Conservation (phyloP, 2,888 invertebrate genomes). For the Synanthedon tipuliformis region DNA sequence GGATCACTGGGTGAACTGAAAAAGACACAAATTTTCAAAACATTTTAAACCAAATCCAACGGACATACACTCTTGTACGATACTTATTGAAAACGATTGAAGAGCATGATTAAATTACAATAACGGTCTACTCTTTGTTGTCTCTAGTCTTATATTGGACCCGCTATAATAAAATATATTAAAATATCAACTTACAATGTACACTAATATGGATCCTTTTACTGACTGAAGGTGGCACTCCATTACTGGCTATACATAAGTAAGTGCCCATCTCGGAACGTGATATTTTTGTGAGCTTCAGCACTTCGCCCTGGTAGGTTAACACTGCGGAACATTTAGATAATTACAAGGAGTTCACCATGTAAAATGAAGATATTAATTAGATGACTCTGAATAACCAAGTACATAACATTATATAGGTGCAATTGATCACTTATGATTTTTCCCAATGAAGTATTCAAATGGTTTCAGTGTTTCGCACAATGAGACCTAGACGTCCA, state of each 20-base stretch:
- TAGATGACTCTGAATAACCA: too few species aligned
- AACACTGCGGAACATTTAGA: constrained; percentile 65
- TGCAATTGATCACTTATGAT: not conserved
- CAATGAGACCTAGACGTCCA: constrained; percentile 59
- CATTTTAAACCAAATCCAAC: not conserved
- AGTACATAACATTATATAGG: not conserved
- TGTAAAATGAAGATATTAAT: too few species aligned
- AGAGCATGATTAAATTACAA: too few species aligned
- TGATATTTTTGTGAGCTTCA: constrained; percentile 85
- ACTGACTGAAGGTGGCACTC: constrained; percentile 89
- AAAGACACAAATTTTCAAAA: constrained; percentile 4
- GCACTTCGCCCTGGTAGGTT: constrained; percentile 82
- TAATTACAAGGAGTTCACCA: constrained; percentile 3
- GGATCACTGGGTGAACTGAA: constrained; percentile 88
- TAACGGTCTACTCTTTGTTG: not conserved
- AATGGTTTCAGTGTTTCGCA: constrained; percentile 20
- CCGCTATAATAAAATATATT: not conserved
- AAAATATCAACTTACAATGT: constrained; percentile 81
- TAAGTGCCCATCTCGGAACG: constrained; percentile 93
- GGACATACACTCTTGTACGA: not conserved
- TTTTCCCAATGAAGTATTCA: constrained; percentile 15
- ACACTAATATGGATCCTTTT: constrained; percentile 91
- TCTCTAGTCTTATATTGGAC: not conserved
- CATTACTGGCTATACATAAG: constrained; percentile 90
- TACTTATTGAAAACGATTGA: too few species aligned